Percentiles rank a stretch among this genome's conserved stretches.
Evolutionary conservation across 1,140 invertebrate species (phyloP).

Genomic region (Zaprionus lachaisei): DNA sequence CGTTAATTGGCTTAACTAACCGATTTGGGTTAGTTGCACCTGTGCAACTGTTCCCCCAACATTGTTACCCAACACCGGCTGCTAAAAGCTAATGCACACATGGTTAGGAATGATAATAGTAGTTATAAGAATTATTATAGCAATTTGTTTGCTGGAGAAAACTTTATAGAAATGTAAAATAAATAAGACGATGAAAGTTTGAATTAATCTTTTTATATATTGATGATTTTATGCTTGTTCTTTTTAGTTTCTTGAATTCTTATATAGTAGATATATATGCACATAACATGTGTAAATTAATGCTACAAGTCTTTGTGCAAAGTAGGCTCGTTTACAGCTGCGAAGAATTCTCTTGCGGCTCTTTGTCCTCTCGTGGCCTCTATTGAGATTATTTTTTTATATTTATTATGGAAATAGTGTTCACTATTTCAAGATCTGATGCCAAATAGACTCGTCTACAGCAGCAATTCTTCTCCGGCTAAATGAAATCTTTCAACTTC

Average conservation of each 20-base stretch:
- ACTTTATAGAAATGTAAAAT: neutral
- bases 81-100: neutral
- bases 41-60: neutral
- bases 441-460: neutral
- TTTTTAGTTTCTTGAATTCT: too few species aligned
- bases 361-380: too few species aligned
- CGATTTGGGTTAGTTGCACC: constrained; percentile 5
- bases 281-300: neutral
- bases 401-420: too few species aligned
- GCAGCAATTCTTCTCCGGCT: neutral
- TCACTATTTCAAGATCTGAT: too few species aligned
- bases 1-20: constrained; percentile 7
- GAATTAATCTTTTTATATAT: neutral
- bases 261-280: too few species aligned
- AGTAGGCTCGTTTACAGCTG: neutral
- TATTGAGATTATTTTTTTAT: too few species aligned
- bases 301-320: neutral
- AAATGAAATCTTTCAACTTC: too few species aligned
- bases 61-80: neutral
- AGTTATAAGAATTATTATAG: neutral
- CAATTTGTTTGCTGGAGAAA: neutral
- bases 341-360: too few species aligned
- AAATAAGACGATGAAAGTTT: neutral
- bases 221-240: too few species aligned
- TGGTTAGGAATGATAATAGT: neutral